Evolutionary conservation across 2,797 vertebrate species (phyloP).

Genomic region (Amniataba percoides): DNA sequence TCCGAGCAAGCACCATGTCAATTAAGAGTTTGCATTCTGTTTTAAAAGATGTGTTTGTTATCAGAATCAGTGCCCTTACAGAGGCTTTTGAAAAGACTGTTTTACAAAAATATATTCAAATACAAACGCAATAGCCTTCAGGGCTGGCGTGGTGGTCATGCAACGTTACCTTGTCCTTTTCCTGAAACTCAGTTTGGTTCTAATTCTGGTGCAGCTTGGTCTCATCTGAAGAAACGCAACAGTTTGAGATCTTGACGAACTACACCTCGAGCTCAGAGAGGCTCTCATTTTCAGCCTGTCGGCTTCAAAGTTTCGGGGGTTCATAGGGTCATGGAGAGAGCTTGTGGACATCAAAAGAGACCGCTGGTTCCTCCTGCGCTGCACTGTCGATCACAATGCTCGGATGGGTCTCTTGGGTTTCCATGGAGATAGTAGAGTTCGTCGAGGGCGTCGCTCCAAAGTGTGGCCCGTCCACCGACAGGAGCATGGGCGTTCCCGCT

Average conservation of each 20-base stretch:
- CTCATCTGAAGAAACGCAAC: not conserved
- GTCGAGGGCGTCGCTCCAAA: slow-evolving; percentile 73
- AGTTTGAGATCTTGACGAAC: not conserved
- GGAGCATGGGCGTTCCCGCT: slow-evolving; percentile 87
- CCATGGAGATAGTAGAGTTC: slow-evolving; percentile 80
- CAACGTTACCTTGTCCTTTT: slow-evolving; percentile 15
- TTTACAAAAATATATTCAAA: slow-evolving; percentile 78
- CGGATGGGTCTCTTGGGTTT: slow-evolving; percentile 88
- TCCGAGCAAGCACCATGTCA: slow-evolving; percentile 86
- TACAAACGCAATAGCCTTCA: slow-evolving; percentile 32
- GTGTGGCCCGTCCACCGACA: slow-evolving; percentile 88
- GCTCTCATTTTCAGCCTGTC: not conserved
- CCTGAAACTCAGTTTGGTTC: not conserved
- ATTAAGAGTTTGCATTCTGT: slow-evolving; percentile 58
- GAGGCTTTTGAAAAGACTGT: slow-evolving; percentile 59
- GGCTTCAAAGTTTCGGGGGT: slow-evolving; percentile 17
- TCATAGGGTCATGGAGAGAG: slow-evolving; percentile 76
- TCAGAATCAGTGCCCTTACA: slow-evolving; percentile 55
- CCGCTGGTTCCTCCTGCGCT: slow-evolving; percentile 79
- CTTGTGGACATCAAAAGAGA: slow-evolving; percentile 84
- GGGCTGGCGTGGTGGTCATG: not conserved
- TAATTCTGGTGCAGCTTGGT: not conserved
- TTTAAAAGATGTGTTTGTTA: slow-evolving; percentile 53
- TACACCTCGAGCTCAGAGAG: not conserved
- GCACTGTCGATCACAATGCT: slow-evolving; percentile 82